Percentiles rank a stretch among this genome's conserved stretches.
These are phyloP conservation scores for Cyprinodon brontotheroides DNA, from an alignment of 2,113 vertebrate species.

Conservation along the genomic window DNA sequence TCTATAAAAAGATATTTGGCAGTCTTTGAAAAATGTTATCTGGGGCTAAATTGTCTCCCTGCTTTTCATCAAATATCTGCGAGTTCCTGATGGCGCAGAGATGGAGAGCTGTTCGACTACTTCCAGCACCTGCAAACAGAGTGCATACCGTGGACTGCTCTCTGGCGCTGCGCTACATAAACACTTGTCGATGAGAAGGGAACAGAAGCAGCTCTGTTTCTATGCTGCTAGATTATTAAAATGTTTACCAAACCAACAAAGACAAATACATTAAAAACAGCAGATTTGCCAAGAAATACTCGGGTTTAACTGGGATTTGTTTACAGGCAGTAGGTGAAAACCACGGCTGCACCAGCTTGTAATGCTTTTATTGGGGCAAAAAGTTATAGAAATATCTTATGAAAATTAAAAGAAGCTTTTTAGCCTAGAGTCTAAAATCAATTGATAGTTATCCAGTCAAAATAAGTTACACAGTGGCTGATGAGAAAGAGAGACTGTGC, in stretches of 20 bases:
- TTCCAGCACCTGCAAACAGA: slow-evolving; percentile 71
- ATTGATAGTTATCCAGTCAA: not conserved
- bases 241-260: slow-evolving; percentile 68
- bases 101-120: slow-evolving; percentile 44
- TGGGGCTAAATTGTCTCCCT: slow-evolving; percentile 23
- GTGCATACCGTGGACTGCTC: slow-evolving; percentile 55
- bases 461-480: not conserved
- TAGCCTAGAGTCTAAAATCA: not conserved
- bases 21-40: slow-evolving; percentile 26
- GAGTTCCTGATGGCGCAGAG: slow-evolving; percentile 22
- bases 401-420: too few relatives aligned
- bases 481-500: not conserved
- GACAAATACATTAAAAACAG: slow-evolving; percentile 27
- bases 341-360: not conserved
- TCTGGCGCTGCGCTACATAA: slow-evolving; percentile 70
- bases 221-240: slow-evolving; percentile 60
- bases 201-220: slow-evolving; percentile 76
- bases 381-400: not conserved
- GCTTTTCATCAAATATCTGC: slow-evolving; percentile 27
- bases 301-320: slow-evolving; percentile 51
- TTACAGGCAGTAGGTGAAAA: slow-evolving; percentile 37
- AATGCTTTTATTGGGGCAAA: not conserved
- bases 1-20: slow-evolving; percentile 36
- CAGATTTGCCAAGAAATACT: slow-evolving; percentile 41
- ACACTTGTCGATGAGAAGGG: slow-evolving; percentile 43